phyloP scores from a whole-genome alignment of 2,113 vertebrate species.

The Corythaeola cristata region DNA sequence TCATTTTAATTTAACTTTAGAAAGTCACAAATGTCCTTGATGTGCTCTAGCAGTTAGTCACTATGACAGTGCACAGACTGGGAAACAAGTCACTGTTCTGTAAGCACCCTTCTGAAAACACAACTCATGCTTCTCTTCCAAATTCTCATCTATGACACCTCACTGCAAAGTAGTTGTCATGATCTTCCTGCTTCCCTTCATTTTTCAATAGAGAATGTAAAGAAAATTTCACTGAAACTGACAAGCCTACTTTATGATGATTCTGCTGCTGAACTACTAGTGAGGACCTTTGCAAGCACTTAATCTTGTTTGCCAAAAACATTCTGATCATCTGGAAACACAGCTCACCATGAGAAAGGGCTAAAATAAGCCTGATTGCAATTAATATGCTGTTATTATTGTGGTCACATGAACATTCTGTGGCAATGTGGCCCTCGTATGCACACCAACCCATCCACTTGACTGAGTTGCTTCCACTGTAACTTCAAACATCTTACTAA shows the following conservation, averaged over 20 bases:
- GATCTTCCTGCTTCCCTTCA: background rate
- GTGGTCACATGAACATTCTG: background rate
- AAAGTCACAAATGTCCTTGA: background rate
- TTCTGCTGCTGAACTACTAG: background rate
- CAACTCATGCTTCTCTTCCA: rapidly evolving
- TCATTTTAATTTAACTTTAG: background rate
- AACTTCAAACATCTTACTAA: background rate
- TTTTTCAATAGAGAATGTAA: background rate
- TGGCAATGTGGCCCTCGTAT: background rate
- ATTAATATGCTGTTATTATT: background rate
- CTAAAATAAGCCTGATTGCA: background rate
- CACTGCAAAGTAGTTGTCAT: background rate
- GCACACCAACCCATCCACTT: background rate
- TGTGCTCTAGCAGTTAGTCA: background rate
- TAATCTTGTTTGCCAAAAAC: background rate
- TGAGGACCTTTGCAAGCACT: background rate
- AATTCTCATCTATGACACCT: background rate
- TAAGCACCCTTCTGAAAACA: background rate
- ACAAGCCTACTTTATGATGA: background rate
- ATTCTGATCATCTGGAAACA: background rate
- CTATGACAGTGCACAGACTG: background rate
- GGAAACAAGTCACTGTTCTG: background rate
- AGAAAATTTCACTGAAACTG: background rate
- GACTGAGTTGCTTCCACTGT: background rate
- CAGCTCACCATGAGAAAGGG: background rate